Conservation (phyloP, 2,888 invertebrate species). For the Cryptus viduatorius region DNA sequence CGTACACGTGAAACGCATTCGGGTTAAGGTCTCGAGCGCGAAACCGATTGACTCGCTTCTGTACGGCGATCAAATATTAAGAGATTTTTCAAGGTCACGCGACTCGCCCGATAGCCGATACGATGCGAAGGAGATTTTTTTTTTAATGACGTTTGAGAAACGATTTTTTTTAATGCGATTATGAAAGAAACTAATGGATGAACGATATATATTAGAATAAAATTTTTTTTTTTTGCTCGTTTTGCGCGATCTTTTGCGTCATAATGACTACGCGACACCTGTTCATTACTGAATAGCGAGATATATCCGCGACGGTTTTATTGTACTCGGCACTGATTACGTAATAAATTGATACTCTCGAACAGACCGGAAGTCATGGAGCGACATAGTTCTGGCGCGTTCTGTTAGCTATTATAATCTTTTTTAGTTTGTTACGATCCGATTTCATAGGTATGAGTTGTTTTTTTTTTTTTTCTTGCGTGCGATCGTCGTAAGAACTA, state of each 20-base stretch:
- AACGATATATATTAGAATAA: background rate
- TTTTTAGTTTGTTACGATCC: constrained; percentile 1
- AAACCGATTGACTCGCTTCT: constrained; percentile 10
- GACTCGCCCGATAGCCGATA: background rate
- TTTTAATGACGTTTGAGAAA: background rate
- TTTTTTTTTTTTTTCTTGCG: constrained; percentile 11
- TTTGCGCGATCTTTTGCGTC: background rate
- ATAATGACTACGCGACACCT: background rate
- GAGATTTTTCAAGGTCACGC: constrained; percentile 31
- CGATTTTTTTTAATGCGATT: background rate
- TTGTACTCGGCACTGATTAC: constrained; percentile 30
- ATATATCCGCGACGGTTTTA: background rate
- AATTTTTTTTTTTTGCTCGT: too few relatives aligned
- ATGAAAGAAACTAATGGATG: background rate
- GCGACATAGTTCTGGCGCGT: constrained; percentile 45
- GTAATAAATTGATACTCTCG: constrained; percentile 35
- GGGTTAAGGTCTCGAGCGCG: constrained; percentile 77
- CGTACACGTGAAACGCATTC: constrained; percentile 74
- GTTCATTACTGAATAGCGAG: background rate
- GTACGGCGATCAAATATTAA: constrained; percentile 41
- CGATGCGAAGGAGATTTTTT: background rate
- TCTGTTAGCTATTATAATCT: background rate
- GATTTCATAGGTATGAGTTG: constrained; percentile 29
- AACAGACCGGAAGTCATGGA: constrained; percentile 47
- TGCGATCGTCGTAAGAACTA: constrained; percentile 36